Base-by-base conservation (phyloP, 2,113 vertebrate species). In the Perognathus longimembris region DNA sequence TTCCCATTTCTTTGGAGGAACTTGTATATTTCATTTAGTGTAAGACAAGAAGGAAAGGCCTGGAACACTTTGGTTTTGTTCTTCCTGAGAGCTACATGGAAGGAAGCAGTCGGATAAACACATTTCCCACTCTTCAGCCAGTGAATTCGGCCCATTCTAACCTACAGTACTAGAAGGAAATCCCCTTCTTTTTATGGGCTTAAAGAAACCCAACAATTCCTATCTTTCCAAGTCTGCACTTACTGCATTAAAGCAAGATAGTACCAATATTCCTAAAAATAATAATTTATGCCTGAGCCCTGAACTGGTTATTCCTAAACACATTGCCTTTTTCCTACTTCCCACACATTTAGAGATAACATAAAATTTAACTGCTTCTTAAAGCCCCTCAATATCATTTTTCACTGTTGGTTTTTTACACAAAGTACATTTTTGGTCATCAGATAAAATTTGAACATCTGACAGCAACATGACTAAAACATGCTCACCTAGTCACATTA, bases 181-280 rank as follows among this genome's bases (percentile, higher is more conserved):
- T 74, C 3, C 32, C n/a, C 90, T 90, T 90, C 76, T 95, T 95
- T 95, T 88, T 79, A n/a, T 76, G 26, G 61, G 14, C 92, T 88
- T 57, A 17, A 82, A 89, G 30, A 91, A 82, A 54, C 11, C 11
- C 11, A 91, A 82, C 14, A 14, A 14, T 15, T 81, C 63, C 63
- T 82, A 10, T 86, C 71, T 91, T 89, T 91, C n/a, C 38, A 95
- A 82, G n/a, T 89, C 6, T 28, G 75, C 26, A 50, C 28, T 93
- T 63, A 69, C 38, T 94, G 17, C 63, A 73, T 93, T 94, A 88
- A 91, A 87, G 26, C 14, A 92, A 96, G n/a, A 79, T 77, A 90
- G 90, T 88, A 78, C 40, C 82, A 94, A 42, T 74, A 90, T 86
- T 89, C 94, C 78, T 83, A 74, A 89, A 89, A 93, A 93, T 89